phyloP scores from a whole-genome alignment of 2,113 vertebrate species.

The Parus major region DNA sequence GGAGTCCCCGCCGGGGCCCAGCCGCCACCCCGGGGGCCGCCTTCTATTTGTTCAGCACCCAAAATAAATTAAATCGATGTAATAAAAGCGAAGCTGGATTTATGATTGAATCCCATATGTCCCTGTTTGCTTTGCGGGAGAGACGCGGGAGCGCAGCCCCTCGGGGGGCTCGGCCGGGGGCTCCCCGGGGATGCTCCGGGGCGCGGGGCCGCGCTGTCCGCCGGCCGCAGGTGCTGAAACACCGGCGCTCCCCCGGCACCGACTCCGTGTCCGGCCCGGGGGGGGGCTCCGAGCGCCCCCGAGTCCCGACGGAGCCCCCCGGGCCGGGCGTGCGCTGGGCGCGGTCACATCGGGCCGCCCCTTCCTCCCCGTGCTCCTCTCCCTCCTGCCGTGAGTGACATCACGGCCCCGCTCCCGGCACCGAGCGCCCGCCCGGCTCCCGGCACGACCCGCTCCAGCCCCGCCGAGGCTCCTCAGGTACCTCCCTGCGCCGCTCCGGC shows the following conservation, averaged over 20 bases:
- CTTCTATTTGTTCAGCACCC: constrained; percentile 81
- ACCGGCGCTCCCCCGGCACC: not conserved
- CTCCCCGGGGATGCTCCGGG: not conserved
- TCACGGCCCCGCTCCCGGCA: not conserved
- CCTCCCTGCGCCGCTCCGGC: accelerated
- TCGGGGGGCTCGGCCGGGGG: not conserved
- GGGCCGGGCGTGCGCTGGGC: not conserved
- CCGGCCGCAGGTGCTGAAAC: constrained; percentile 50
- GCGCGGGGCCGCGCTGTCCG: constrained; percentile 25
- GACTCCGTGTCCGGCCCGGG: not conserved
- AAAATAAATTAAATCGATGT: constrained; percentile 63
- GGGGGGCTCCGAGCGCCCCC: not conserved
- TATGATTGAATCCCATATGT: constrained; percentile 80
- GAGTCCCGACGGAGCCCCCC: not conserved
- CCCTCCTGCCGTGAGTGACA: not conserved
- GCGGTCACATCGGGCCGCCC: not conserved
- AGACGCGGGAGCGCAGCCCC: not conserved
- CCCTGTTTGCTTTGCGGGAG: not conserved
- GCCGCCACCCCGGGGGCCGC: constrained; percentile 46
- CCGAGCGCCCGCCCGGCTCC: not conserved
- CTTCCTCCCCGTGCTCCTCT: not conserved
- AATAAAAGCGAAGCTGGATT: constrained; percentile 81
- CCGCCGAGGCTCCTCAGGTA: not conserved
- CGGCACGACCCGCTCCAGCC: accelerated
- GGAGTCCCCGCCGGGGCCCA: constrained; percentile 70